A percentile compares a stretch with the other conserved stretches of the same genome.
Conservation (phyloP, 2,797 vertebrate species). For the Echiichthys vipera region DNA sequence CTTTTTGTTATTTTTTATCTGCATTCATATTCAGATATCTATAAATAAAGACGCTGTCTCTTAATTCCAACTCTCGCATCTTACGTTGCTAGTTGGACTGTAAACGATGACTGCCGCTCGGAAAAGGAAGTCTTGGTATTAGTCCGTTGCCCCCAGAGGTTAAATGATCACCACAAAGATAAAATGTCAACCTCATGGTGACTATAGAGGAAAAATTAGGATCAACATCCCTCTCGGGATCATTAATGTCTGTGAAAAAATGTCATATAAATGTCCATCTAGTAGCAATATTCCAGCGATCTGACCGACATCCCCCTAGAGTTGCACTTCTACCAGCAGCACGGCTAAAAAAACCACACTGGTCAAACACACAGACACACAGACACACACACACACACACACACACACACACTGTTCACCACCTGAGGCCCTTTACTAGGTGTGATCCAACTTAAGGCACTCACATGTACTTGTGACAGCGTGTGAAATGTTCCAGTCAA, state of each 20-base stretch:
- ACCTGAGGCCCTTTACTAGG: slow-evolving; percentile 50
- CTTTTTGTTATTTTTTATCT: too few species aligned
- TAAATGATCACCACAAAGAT: too few species aligned
- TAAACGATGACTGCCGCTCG: too few species aligned
- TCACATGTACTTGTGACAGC: slow-evolving; percentile 65
- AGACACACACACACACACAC: slow-evolving; percentile 19
- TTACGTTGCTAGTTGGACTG: too few species aligned
- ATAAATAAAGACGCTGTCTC: too few species aligned
- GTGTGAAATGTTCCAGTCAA: slow-evolving; percentile 75
- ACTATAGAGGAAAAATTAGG: neutral
- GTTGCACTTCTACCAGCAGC: too few species aligned
- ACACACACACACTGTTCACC: slow-evolving; percentile 18
- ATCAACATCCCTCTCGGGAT: neutral
- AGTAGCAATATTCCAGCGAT: neutral
- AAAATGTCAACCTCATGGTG: neutral
- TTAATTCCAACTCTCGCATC: too few species aligned
- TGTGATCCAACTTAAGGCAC: slow-evolving; percentile 69
- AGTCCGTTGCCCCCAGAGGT: too few species aligned
- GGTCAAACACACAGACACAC: neutral
- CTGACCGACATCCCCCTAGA: neutral
- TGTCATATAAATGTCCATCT: neutral
- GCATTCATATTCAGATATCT: too few species aligned
- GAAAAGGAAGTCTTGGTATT: too few species aligned
- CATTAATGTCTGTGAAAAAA: neutral
- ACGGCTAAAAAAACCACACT: neutral